Percentiles rank a stretch among this genome's conserved stretches.
Evolutionary conservation across 92 coral and sea anemone genomes (phyloP).

Genomic region (Virgularia gustaviana): DNA sequence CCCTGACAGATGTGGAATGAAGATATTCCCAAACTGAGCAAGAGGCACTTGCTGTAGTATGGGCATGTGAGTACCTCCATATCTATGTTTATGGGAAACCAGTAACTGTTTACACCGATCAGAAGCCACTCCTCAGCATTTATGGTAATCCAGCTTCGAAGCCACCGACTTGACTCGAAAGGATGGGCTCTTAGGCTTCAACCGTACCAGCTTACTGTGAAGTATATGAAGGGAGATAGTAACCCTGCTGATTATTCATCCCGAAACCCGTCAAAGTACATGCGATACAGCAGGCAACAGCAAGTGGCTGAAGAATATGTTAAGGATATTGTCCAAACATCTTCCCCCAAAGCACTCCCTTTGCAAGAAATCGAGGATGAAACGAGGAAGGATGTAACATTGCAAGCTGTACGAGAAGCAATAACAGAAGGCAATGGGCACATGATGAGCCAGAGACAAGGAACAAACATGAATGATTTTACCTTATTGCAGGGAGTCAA

Average conservation of each 20-base stretch:
- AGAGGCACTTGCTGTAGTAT: conserved; percentile 30
- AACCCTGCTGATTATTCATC: conserved; percentile 44
- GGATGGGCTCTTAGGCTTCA: conserved; percentile 42
- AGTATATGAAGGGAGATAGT: conserved; percentile 26
- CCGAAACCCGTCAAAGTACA: not conserved
- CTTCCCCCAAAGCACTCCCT: conserved; percentile 36
- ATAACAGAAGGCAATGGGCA: conserved; percentile 23
- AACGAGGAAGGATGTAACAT: conserved; percentile 30
- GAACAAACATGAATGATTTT: not conserved
- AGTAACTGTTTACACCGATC: conserved; percentile 46
- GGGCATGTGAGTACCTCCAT: conserved; percentile 46
- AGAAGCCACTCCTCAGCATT: conserved; percentile 54
- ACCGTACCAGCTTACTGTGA: conserved; percentile 34
- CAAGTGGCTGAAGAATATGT: conserved; percentile 28
- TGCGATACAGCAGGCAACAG: not conserved
- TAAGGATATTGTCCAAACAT: conserved; percentile 23
- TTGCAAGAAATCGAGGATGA: conserved; percentile 22
- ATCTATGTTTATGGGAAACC: conserved; percentile 49
- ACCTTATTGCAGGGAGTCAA: too few relatives aligned
- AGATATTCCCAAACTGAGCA: conserved; percentile 1
- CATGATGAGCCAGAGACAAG: too few relatives aligned
- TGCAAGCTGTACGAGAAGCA: conserved; percentile 21
- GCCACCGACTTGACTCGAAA: conserved; percentile 26
- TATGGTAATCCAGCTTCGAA: conserved; percentile 40
- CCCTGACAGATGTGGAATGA: not conserved